These are phyloP conservation scores for Lophius piscatorius DNA, from an alignment of 2,113 vertebrate genomes.

Conservation along the genomic window DNA sequence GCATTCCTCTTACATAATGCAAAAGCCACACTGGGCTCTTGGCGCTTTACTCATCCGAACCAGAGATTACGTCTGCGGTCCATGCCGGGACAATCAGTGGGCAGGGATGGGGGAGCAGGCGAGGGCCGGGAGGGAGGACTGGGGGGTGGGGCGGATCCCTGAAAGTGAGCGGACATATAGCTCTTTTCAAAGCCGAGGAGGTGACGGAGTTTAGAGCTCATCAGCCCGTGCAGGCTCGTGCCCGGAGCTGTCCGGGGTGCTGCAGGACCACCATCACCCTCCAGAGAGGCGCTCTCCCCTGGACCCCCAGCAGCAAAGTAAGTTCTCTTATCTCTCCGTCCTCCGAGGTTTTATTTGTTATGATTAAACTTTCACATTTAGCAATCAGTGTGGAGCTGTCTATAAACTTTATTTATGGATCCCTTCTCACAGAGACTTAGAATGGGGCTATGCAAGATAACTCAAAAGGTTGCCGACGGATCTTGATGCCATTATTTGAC, in stretches of 20 bases:
- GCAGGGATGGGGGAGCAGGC: not conserved
- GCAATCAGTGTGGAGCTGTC: no score
- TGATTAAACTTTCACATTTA: no score
- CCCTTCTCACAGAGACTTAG: no score
- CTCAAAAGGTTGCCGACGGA: no score
- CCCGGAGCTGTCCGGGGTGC: not conserved
- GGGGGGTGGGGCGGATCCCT: slow-evolving; percentile 43
- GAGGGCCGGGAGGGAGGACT: not conserved
- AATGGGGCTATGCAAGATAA: no score
- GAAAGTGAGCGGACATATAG: slow-evolving; percentile 47
- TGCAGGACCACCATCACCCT: not conserved
- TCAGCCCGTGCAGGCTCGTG: no score
- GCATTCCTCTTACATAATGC: slow-evolving; percentile 52
- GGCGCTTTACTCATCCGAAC: slow-evolving; percentile 35
- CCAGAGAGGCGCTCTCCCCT: no score
- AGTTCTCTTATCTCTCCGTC: no score
- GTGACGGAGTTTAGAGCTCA: slow-evolving; percentile 5
- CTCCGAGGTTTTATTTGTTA: no score
- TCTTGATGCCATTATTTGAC: not conserved
- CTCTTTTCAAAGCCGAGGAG: slow-evolving; percentile 26
- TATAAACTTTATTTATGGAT: no score
- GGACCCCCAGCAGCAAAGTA: no score
- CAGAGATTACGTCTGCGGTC: slow-evolving; percentile 26
- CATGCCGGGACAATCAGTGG: slow-evolving; percentile 13
- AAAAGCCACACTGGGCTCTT: slow-evolving; percentile 32